Percentiles rank a stretch among this genome's conserved stretches.
phyloP scores from a whole-genome alignment of 2,113 vertebrate genomes.

The Perca schrenkii region DNA sequence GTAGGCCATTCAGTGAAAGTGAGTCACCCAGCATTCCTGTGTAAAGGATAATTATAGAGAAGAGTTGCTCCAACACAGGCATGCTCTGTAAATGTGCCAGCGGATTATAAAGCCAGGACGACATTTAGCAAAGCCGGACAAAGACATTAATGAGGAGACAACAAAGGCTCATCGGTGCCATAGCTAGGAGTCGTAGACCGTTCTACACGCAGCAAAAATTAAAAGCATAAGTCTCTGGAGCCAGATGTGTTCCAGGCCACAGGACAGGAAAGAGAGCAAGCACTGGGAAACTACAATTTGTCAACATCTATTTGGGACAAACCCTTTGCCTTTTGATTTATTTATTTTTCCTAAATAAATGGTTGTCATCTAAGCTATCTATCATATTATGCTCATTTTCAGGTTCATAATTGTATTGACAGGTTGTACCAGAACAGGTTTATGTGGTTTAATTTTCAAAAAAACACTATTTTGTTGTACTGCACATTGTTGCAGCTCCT shows the following conservation, averaged over 20 bases:
- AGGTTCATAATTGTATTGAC: too few species aligned
- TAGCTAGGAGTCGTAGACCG: background rate
- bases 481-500: too few species aligned
- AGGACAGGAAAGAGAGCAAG: conserved; percentile 63
- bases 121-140: conserved; percentile 39
- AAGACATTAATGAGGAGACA: conserved; percentile 35
- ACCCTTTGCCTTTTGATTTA: too few species aligned
- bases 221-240: background rate
- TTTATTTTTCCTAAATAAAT: background rate
- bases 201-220: conserved; percentile 3
- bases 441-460: too few species aligned
- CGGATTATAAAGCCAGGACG: conserved; percentile 30
- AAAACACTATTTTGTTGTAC: too few species aligned
- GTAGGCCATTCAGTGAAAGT: conserved; percentile 1
- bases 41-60: conserved; percentile 28
- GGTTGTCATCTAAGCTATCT: background rate
- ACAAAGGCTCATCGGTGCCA: conserved; percentile 6
- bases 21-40: conserved; percentile 18
- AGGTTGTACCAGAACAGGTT: too few species aligned
- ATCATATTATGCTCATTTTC: too few species aligned
- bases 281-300: conserved; percentile 46
- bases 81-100: conserved; percentile 40
- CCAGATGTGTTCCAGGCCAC: conserved; percentile 53
- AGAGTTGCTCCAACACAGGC: conserved; percentile 1
- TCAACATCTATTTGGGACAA: background rate